Evolutionary conservation across 2,888 invertebrate species (phyloP), one percentile per base, ranked within the genome.

Genomic region (Drosophila anomalipes): DNA sequence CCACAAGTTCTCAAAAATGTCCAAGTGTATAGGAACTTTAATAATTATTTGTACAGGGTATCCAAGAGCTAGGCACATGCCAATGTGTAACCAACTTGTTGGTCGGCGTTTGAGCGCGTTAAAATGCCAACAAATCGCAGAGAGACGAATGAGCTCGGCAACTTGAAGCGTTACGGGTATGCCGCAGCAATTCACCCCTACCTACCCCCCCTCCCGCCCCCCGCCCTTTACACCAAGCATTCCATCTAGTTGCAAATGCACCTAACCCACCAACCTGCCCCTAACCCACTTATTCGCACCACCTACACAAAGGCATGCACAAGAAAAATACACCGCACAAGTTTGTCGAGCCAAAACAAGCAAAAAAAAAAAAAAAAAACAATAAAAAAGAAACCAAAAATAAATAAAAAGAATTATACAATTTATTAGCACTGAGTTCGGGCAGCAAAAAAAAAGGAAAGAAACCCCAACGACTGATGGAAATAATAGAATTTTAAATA

Each of bases 111-210:
- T 72, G 74, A 74, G 74, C 71, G 77, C 81, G 86, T 82, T 91
- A 91, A 90, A 90, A 88, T 87, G 86, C 90, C 84, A 84, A 82
- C 90, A 89, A 89, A 91, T 91, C 90, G 90, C 86, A 88, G 90
- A 82, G 88, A 90, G 88, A 88, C 82, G 91, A 89, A 86, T 89
- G 89, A 90, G 91, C 81, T 81, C 75, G 79, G 86, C 82, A 86
- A 89, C 81, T 90, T 79, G 84, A 90, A 90, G 82, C 83, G 83
- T 86, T 88, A 90, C 90, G 89, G 91, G 91, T 77, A 91, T 90
- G 86, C 90, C 91, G 77, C 91, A 91, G 82, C 82, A 79, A 91
- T 58, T 32, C 26, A 35, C 54, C 37, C 19, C 16, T 14, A 0
- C 28, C 12, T 5, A 5, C 1, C 4, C 12, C 6, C 14, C 7